Base-by-base conservation (phyloP, 2,797 vertebrate genomes). In the Helicolenus hilgendorfi region DNA sequence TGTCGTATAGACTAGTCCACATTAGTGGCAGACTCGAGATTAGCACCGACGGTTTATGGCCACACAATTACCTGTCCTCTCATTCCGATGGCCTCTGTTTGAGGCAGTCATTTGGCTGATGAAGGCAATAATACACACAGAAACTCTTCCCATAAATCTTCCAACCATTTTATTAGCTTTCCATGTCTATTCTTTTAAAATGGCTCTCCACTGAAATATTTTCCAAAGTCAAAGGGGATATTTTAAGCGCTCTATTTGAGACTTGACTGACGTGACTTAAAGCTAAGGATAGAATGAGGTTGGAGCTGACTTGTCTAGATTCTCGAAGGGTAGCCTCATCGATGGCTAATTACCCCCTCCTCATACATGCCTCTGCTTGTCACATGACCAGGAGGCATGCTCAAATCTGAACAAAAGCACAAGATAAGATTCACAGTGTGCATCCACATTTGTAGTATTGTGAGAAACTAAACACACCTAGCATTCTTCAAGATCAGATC, bases 51-150 rank as follows among this genome's bases (percentile, higher is more conserved):
- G 14, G 77, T 94, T 94, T 94, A 94, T 83, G 84, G 89, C 83
- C 67, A 49, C 77, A 77, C 83, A 85, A 83, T 92, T 91, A 87
- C 70, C 83, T 72, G 60, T 83, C 58, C 24, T 87, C 72, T 84
- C 68, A 67, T 92, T 87, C 73, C 77, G 67, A 56, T 36, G 76
- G 77, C 69, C 81, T 76, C 79, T 70, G 72, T 90, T 86, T 85
- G 84, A 77, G 80, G 81, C 69, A 63, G 68, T 88, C 85, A 87
- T 90, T 94, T 96, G 92, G 79, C 67, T 75, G 72, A 87, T 85
- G 81, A 90, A 72, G 74, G 65, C 36, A 35, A 29, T 74, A 33
- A 74, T 38, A 68, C 33, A 8, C 33, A 14, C 38, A 18, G 38
- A 72, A 81, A 4, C 20, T 56, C 49, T 58, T 72, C 49, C 70